phyloP scores from a whole-genome alignment of 2,888 invertebrate genomes.

The Deilephila porcellus region DNA sequence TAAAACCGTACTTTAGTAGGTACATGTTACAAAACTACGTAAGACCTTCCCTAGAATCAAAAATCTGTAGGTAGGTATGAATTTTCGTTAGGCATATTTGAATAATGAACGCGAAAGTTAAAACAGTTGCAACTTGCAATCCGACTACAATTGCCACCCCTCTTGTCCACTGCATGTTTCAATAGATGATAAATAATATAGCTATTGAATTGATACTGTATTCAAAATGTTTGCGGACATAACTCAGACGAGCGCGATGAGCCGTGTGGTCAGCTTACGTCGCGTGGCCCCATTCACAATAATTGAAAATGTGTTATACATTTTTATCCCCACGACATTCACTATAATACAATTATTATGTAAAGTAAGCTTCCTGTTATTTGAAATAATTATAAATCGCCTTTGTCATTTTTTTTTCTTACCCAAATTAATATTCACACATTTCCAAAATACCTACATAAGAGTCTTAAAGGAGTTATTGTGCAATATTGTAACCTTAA shows the following conservation, averaged over 20 bases:
- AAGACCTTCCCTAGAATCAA: no score
- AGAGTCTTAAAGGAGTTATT: no score
- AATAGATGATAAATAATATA: slow-evolving; percentile 45
- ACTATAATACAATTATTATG: background rate
- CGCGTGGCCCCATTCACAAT: slow-evolving; percentile 38
- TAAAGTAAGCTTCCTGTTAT: background rate
- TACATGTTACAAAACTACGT: no score
- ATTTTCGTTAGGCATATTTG: no score
- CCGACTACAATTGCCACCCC: slow-evolving; percentile 1
- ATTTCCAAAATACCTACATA: no score
- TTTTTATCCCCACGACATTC: background rate
- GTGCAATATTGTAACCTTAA: no score
- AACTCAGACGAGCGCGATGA: slow-evolving; percentile 56
- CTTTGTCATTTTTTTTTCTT: no score
- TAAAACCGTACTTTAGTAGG: no score
- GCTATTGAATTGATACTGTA: slow-evolving; percentile 38
- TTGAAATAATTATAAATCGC: no score
- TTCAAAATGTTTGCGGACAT: slow-evolving; percentile 60
- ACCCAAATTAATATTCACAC: no score
- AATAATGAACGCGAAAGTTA: background rate
- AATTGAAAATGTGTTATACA: background rate
- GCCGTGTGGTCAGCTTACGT: slow-evolving; percentile 38
- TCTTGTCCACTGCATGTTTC: slow-evolving; percentile 20
- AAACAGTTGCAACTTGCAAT: slow-evolving; percentile 22
- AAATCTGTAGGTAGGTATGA: no score